Percentiles rank a stretch among this genome's conserved stretches.
These are phyloP conservation scores for Oligia strigilis DNA, from an alignment of 2,888 invertebrate genomes.

Conservation along the genomic window DNA sequence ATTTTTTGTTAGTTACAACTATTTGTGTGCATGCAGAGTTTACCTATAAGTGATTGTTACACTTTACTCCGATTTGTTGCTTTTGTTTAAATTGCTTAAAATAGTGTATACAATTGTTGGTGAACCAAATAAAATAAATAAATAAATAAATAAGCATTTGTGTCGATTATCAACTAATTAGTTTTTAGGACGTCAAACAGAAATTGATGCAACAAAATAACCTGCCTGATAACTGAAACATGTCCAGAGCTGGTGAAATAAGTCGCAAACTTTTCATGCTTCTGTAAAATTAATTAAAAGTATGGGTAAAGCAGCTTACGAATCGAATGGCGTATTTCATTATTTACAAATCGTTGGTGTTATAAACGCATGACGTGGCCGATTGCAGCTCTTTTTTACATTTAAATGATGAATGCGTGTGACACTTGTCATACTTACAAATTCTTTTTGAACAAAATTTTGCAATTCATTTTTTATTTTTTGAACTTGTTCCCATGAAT, in stretches of 20 bases:
- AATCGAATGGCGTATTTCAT: not conserved
- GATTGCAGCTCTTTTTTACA: conserved; percentile 22
- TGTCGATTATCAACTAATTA: not conserved
- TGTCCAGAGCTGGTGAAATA: not conserved
- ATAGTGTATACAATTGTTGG: too few species aligned
- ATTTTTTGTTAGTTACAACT: too few species aligned
- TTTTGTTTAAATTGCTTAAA: too few species aligned
- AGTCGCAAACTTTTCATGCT: too few species aligned
- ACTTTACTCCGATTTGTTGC: too few species aligned
- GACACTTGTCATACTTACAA: not conserved
- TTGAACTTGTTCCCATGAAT: too few species aligned
- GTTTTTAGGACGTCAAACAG: not conserved
- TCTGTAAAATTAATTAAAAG: not conserved
- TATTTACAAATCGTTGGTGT: conserved; percentile 17
- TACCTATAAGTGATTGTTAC: too few species aligned
- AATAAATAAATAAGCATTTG: too few species aligned
- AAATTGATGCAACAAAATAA: not conserved
- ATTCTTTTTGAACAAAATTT: not conserved
- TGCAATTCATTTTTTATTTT: not conserved
- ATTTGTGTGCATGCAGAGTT: too few species aligned
- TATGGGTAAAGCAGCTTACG: not conserved
- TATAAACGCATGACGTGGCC: not conserved
- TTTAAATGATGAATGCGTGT: conserved; percentile 13
- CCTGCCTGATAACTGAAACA: not conserved
- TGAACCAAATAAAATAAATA: too few species aligned